These are phyloP conservation scores for Lepidotrigona ventralis DNA, from an alignment of 1,140 invertebrate species.

Conservation along the genomic window DNA sequence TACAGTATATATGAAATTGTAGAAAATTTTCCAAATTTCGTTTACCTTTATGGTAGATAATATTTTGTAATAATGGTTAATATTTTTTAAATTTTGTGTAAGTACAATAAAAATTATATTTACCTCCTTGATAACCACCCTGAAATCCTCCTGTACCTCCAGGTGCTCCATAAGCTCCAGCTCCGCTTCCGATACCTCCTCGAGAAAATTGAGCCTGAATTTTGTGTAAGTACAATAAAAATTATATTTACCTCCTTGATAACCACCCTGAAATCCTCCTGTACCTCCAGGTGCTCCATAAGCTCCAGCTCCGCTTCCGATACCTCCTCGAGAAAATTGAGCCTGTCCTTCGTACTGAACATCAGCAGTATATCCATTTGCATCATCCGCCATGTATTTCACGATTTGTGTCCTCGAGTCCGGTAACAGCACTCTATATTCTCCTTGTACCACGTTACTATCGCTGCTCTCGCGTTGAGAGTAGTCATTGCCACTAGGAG, in stretches of 20 bases:
- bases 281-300: conserved; percentile 36
- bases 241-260: conserved; percentile 12
- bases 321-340: conserved; percentile 79
- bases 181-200: too few relatives aligned
- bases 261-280: conserved; percentile 10
- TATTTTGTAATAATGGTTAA: background rate
- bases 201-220: too few relatives aligned
- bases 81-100: background rate
- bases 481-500: conserved; percentile 87
- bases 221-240: background rate
- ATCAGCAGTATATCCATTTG: conserved; percentile 88
- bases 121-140: conserved; percentile 20
- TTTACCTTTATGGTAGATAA: background rate
- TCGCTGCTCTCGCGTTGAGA: conserved; percentile 85
- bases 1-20: background rate
- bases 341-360: conserved; percentile 88
- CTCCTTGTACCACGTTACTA: conserved; percentile 84
- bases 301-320: conserved; percentile 39
- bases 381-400: conserved; percentile 89
- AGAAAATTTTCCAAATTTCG: background rate
- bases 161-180: conserved; percentile 46
- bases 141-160: conserved; percentile 6
- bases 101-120: background rate
- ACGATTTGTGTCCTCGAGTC: conserved; percentile 87
- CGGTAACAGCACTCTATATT: conserved; percentile 87